Conservation (phyloP, 2,113 vertebrate genomes). For the Nothocercus nigrocapillus region DNA sequence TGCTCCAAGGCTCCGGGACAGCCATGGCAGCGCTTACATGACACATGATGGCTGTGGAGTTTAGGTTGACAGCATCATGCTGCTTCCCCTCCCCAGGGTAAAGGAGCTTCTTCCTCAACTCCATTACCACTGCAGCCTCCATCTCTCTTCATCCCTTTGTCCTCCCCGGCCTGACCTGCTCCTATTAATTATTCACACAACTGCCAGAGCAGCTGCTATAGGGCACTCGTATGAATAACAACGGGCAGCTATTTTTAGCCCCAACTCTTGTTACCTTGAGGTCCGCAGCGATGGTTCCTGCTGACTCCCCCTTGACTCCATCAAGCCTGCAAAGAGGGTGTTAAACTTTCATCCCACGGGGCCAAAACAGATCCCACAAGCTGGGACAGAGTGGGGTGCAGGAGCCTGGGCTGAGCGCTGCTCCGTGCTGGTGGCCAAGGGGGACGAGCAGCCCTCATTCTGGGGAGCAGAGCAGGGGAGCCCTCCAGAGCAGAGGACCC, state of each 20-base stretch:
- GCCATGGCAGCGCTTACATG: background rate
- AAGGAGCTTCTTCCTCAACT: background rate
- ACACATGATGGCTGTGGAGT: background rate
- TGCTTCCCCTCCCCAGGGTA: background rate
- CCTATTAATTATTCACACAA: constrained; percentile 39
- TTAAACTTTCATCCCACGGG: background rate
- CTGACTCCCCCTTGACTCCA: background rate
- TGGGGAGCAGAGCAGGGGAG: background rate
- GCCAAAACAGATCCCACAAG: no score
- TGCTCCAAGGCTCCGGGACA: background rate
- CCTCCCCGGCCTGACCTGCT: background rate
- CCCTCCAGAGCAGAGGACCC: background rate
- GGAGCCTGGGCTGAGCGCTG: background rate
- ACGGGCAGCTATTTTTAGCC: constrained; percentile 52
- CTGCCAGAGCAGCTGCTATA: background rate
- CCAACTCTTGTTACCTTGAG: constrained; percentile 13
- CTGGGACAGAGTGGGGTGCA: no score
- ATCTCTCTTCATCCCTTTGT: background rate
- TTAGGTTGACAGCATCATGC: background rate
- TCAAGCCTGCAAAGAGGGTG: background rate
- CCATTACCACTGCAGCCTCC: background rate
- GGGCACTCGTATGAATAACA: constrained; percentile 3
- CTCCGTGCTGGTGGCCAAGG: background rate
- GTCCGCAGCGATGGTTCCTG: background rate
- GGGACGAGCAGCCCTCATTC: background rate